Conservation (phyloP, 2,113 vertebrate genomes). For the Lichenostomus cassidix region DNA sequence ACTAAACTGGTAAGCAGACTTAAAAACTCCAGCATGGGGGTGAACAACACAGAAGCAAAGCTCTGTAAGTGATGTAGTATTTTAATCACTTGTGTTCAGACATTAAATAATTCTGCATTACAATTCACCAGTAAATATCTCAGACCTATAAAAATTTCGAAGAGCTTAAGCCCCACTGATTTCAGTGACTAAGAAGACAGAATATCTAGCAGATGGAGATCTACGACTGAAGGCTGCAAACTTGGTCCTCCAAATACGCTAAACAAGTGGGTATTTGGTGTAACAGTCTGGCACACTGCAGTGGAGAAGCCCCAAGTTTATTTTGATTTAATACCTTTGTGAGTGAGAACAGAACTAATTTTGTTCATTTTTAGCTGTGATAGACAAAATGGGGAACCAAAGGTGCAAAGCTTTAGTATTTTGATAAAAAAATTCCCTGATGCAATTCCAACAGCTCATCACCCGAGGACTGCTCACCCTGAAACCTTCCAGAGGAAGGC, state of each 20-base stretch:
- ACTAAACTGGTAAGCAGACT: neutral
- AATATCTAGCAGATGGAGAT: neutral
- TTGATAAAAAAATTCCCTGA: neutral
- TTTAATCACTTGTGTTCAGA: neutral
- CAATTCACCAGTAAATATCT: neutral
- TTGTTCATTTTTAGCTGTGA: neutral
- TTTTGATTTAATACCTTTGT: neutral
- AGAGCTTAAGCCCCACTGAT: neutral
- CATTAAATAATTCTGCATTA: neutral
- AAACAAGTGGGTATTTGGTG: neutral
- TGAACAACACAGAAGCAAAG: neutral
- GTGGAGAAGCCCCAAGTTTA: neutral
- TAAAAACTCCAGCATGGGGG: neutral
- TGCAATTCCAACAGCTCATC: neutral
- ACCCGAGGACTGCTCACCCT: neutral
- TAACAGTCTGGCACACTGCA: neutral
- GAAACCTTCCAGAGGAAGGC: neutral
- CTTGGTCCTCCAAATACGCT: neutral
- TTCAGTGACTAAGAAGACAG: neutral
- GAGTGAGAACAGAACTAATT: neutral
- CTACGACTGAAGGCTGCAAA: neutral
- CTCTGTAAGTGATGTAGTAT: neutral
- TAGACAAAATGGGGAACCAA: neutral
- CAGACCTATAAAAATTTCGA: neutral
- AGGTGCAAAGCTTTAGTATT: neutral